phyloP scores from a whole-genome alignment of 2,888 invertebrate genomes.

The Patella caerulea region DNA sequence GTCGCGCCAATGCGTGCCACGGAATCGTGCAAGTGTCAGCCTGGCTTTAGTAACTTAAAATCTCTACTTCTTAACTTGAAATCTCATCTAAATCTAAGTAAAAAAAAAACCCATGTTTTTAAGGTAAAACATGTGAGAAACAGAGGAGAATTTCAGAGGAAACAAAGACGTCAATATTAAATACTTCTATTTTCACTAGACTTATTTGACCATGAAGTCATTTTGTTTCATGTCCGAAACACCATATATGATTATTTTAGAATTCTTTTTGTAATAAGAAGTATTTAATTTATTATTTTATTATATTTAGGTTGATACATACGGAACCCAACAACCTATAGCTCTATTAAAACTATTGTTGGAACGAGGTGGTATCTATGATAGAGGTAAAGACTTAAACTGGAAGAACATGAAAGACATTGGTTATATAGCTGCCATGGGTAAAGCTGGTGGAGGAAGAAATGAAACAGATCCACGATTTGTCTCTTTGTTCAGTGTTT shows the following conservation, averaged over 20 bases:
- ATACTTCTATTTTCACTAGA: no score
- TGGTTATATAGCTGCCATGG: slow-evolving; percentile 74
- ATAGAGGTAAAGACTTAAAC: slow-evolving; percentile 88
- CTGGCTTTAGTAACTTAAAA: no score
- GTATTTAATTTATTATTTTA: not conserved
- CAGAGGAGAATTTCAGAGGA: no score
- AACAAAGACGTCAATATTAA: no score
- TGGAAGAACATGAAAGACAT: slow-evolving; percentile 91
- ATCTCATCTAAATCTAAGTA: no score
- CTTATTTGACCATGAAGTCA: not conserved
- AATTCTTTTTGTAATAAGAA: not conserved
- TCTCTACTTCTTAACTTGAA: no score
- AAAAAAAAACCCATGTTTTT: no score
- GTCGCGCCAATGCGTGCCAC: no score
- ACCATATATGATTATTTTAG: not conserved
- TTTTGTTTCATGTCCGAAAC: not conserved
- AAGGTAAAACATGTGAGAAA: no score
- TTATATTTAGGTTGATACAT: slow-evolving; percentile 77
- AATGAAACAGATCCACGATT: slow-evolving; percentile 93
- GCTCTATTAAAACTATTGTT: slow-evolving; percentile 91
- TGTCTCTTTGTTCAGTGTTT: slow-evolving; percentile 89
- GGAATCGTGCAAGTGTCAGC: no score
- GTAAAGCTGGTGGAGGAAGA: slow-evolving; percentile 85
- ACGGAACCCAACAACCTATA: slow-evolving; percentile 94
- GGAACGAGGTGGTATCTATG: slow-evolving; percentile 90